Evolutionary conservation across 2,113 vertebrate genomes (phyloP), one percentile per base, ranked within the genome.

Genomic region (Arvicanthis niloticus): DNA sequence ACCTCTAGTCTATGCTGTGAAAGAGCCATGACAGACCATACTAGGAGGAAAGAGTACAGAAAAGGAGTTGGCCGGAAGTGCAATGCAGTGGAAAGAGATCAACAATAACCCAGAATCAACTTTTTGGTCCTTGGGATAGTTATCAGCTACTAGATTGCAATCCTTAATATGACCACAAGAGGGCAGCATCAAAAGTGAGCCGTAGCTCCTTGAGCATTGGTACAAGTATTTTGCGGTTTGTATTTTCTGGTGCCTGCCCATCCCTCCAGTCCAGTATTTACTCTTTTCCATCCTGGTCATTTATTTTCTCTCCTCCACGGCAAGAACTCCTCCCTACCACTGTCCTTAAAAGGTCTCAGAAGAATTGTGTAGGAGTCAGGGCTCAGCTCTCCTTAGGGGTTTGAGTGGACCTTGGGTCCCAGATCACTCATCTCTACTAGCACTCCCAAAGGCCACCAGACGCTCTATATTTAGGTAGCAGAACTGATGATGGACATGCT

Each of bases 181-280:
- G 45, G 94, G 70, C 85, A 96, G 89, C 48, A 92, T 86, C 34
- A 62, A 80, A 94, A 93, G 81, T 8, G 0, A 91, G 26, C 73
- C 42, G 6, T 53, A 2, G 29, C 1, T 1, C 37, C 48, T 9
- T 5, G 70, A 81, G 13, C 0, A 7, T 8, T 0, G 42, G 15
- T 7, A 3, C 0, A 0, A n/a, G 40, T 11, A 51, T 34, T 34
- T 45, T 29, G 29, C 15, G 11, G 31, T 40, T 29, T 73, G 29
- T 68, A 17, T 40, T 68, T 91, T 60, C 65, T 15, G 22, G 4
- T 19, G 19, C 1, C 0, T 2, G 5, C 17, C 68, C 10, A 13
- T 7, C 5, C 56, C 87, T 70, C 67, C 60, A n/a, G 87, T 95
- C 60, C 80, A 34, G 87, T 19, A n/a, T 10, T 65, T 87, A 21